phyloP scores from a whole-genome alignment of 2,113 vertebrate species.

The Pelmatolapia mariae region DNA sequence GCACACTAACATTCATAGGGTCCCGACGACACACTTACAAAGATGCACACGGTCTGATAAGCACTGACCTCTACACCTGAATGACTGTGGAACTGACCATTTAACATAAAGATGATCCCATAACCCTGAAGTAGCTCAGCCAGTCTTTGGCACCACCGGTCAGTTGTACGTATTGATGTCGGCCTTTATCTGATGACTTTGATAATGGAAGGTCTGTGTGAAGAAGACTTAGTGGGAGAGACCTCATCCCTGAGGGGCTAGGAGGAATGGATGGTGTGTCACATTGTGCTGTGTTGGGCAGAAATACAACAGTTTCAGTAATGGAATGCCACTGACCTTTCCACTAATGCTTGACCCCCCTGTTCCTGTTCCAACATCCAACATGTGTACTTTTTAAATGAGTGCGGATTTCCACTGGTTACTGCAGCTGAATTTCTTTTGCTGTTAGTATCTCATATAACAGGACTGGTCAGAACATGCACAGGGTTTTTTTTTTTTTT shows the following conservation, averaged over 20 bases:
- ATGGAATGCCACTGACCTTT: slow-evolving; percentile 40
- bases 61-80: slow-evolving; percentile 20
- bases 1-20: slow-evolving; percentile 17
- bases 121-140: slow-evolving; percentile 28
- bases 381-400: neutral
- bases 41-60: neutral
- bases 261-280: slow-evolving; percentile 50
- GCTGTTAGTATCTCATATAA: neutral
- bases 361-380: neutral
- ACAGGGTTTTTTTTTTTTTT: neutral
- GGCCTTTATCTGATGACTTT: slow-evolving; percentile 20
- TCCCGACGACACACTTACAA: neutral
- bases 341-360: neutral
- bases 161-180: slow-evolving; percentile 46
- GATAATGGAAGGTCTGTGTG: slow-evolving; percentile 25
- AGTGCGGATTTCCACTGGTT: neutral
- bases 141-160: neutral
- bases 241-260: slow-evolving; percentile 16
- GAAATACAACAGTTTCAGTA: slow-evolving; percentile 47
- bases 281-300: slow-evolving; percentile 46
- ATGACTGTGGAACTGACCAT: neutral
- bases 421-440: neutral
- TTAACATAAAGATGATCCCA: slow-evolving; percentile 27
- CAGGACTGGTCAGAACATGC: neutral
- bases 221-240: neutral